Evolutionary conservation across 2,888 invertebrate species (phyloP), one percentile per base, ranked within the genome.

Genomic region (Eremobia ochroleuca): DNA sequence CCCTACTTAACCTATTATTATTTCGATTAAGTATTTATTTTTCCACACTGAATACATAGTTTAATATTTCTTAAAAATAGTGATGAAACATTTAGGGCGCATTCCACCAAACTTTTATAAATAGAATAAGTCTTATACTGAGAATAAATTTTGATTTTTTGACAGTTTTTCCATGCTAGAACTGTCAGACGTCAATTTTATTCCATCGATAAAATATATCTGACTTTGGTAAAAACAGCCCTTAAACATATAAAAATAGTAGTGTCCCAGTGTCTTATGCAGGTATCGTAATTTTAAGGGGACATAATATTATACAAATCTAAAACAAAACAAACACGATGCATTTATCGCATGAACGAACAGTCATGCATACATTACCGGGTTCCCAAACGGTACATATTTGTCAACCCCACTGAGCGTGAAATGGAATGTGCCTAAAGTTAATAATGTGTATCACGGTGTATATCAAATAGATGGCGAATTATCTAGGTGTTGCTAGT

Each of bases 351-450:
- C 69, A 18, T 69, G 61, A 84, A 65, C 74, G 58, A 61, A 73
- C 28, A 59, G 31, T 43, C 11, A 65, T 25, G 25, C 46, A 65
- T 79, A 82, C 76, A 81, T 75, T 82, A 69, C 77, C 37, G 70
- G 68, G 8, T 82, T 31, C 55, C 40, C 61, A 58, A 78, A 78
- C 61, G 73, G 64, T 13, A 76, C 62, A 55, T 66, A 81, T 86
- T 82, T 73, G 76, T 75, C 61, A 40, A 71, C 73, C 31, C 40
- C 21, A 55, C 64, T n/a, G 82, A 80, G 82, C 85, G 85, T 80
- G 85, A 77, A 87, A 87, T 86, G 85, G 73, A 81, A 86, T 79
- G 64, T 70, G 80, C 15, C 21, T 4, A 31, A 76, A 79, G 82
- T 71, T 82, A 80, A 80, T 85, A 77, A 81, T 76, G 73, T 76